phyloP scores from a whole-genome alignment of 2,113 vertebrate genomes.

The Telmatochromis sp. region DNA sequence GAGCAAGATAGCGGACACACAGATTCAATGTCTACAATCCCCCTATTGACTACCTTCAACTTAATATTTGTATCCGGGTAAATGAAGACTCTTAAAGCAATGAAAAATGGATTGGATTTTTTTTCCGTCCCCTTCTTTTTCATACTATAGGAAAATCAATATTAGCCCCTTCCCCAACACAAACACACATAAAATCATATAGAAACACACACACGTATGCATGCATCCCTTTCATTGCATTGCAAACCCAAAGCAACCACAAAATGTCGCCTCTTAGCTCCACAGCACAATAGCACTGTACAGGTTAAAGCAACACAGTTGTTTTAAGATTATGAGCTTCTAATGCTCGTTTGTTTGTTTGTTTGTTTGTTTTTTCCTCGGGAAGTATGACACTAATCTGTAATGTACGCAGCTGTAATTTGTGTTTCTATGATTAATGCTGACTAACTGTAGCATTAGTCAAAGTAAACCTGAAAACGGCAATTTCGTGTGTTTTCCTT shows the following conservation, averaged over 20 bases:
- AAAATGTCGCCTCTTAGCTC: constrained; percentile 38
- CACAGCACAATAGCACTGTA: not conserved
- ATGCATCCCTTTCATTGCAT: not conserved
- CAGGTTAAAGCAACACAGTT: not conserved
- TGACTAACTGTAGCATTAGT: not conserved
- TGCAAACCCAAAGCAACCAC: not conserved
- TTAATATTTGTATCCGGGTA: constrained; percentile 69
- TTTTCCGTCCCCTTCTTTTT: constrained; percentile 33
- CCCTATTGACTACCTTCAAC: constrained; percentile 53
- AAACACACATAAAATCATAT: not conserved
- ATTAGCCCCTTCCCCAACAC: not conserved
- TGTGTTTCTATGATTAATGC: not conserved
- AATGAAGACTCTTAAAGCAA: constrained; percentile 66
- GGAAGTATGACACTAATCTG: not conserved
- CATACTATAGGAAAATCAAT: constrained; percentile 63
- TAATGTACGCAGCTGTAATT: not conserved
- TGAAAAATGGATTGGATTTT: constrained; percentile 57
- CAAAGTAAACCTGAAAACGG: not conserved
- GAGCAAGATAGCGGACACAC: constrained; percentile 52
- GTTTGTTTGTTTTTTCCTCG: not conserved
- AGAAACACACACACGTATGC: not conserved
- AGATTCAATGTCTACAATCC: constrained; percentile 60
- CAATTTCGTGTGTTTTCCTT: not conserved
- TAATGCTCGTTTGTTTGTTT: not conserved
- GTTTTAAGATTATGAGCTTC: not conserved